Base-by-base conservation (phyloP, 2,113 vertebrate genomes). In the Chloropsis cyanopogon region DNA sequence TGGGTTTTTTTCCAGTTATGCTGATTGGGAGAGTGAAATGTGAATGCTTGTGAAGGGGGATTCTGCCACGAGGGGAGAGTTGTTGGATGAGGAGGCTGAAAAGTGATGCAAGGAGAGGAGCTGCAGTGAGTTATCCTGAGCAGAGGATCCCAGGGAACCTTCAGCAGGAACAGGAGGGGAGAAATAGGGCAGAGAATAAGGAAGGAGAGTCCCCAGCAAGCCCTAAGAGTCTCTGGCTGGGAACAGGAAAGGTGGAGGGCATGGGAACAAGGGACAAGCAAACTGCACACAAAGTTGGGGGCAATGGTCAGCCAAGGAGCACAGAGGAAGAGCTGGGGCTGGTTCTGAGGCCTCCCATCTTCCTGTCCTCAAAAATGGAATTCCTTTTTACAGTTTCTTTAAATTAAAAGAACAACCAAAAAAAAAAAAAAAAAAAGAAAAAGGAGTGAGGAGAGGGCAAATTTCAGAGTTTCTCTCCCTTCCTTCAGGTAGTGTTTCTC, bases 361-460 rank as follows among this genome's bases (percentile, higher is more conserved):
- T 57, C 60, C 72, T 81, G 12, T 12, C 11, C 39, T 61, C 39
- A 73, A 39, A 37, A 82, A 37, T 17, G 12, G 14, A 63, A 73
- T 60, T 71, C 14, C 5, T 68, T 82, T 56, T 28, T 28, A 10
- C 13, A 16, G 5, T 63, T 59, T 26, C 29, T 78, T 59, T 44
- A 77, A 50, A 15, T 35, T 42, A 24, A 39, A 39, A 17, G 12
- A 29, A 5, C 4, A 12, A 39, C 4, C 4, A 8, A 53, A n/a
- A 39, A 23, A 18, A 26, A 39, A 7, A 7, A 13, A 31, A 4
- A 39, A 39, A 19, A 19, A 39, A 10, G 11, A 10, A 8, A 13
- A 33, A 7, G 22, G 13, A 6, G 3, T 4, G 4, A 5, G 6
- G 3, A 41, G 21, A 59, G 5, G 15, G 6, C 0, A 59, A 59